Evolutionary conservation across 2,888 invertebrate genomes (phyloP), one percentile per base, ranked within the genome.

Genomic region (Adelognathus sp.): DNA sequence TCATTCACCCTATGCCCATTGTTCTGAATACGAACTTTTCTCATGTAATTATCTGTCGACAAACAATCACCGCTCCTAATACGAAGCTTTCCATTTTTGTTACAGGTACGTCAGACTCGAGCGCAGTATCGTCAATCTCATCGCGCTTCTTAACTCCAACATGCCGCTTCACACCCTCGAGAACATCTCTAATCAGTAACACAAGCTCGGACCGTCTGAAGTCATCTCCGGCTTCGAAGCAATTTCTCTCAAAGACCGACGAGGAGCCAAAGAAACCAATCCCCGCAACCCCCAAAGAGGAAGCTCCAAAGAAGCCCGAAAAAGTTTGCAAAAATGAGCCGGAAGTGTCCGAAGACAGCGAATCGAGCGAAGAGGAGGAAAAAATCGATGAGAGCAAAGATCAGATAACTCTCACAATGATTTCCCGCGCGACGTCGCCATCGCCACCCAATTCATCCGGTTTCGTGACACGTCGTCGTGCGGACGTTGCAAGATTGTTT

Each of bases 401-500:
- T 1, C 60, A n/a, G 27, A 54, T 93, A 44, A 92, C 94, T 2
- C 89, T 97, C 2, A 93, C 93, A 3, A 94, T 96, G 63, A 93
- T 96, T 2, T 96, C 96, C 0, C 93, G 97, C 75, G 95, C 95
- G 29, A 97, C 97, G 0, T 97, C 97, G 16, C 97, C 97, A 0
- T 96, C 95, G 0, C 95, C 95, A 2, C 94, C 95, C 0, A 94
- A 94, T 0, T 93, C 94, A 0, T 92, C 92, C 11, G 90, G 91
- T 0, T 95, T 94, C 81, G 92, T 95, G 7, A 92, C 96, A 81
- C 94, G 93, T 24, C 93, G 95, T 83, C 93, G 96, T 88, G 94
- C 94, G 0, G 96, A 96, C 83, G 93, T 95, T 86, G 95, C 96
- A 4, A 95, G 95, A 88, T 94, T 95, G 2, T 92, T 95, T 60